Evolutionary conservation across 2,888 invertebrate genomes (phyloP).

Genomic region (Siphonodentalium dalli): DNA sequence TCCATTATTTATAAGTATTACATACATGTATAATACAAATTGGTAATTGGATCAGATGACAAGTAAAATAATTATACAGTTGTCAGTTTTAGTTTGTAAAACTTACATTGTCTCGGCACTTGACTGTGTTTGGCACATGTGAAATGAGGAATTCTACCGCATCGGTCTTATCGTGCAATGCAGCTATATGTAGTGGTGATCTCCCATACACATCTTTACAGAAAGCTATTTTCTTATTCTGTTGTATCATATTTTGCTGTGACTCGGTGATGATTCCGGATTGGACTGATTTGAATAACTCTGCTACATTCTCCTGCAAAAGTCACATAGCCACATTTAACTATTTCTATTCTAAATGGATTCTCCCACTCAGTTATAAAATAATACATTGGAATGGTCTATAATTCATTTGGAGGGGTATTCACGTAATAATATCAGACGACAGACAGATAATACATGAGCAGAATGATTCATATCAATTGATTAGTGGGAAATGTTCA

Average conservation of each 20-base stretch:
- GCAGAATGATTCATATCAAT: too few relatives aligned
- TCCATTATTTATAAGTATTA: too few relatives aligned
- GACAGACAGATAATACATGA: too few relatives aligned
- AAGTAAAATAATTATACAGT: neutral
- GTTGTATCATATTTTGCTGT: slow-evolving; percentile 32
- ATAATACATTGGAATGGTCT: too few relatives aligned
- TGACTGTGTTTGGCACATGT: slow-evolving; percentile 35
- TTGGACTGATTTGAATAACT: slow-evolving; percentile 34
- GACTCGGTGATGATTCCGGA: slow-evolving; percentile 33
- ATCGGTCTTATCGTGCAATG: slow-evolving; percentile 37
- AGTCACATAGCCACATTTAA: neutral
- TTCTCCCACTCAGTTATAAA: too few relatives aligned
- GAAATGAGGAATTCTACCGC: slow-evolving; percentile 36
- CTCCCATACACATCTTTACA: slow-evolving; percentile 39
- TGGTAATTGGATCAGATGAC: too few relatives aligned
- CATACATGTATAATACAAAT: too few relatives aligned
- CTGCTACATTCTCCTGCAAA: slow-evolving; percentile 32
- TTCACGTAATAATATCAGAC: too few relatives aligned
- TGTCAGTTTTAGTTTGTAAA: neutral
- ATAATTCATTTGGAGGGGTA: too few relatives aligned
- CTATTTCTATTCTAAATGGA: too few relatives aligned
- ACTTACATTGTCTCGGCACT: slow-evolving; percentile 51
- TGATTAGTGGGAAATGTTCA: too few relatives aligned
- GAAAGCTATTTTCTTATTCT: slow-evolving; percentile 32
- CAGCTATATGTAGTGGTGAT: slow-evolving; percentile 46